Percentiles rank a stretch among this genome's conserved stretches.
These are phyloP conservation scores for Dinocampus coccinellae DNA, from an alignment of 2,888 invertebrate genomes.

Conservation along the genomic window DNA sequence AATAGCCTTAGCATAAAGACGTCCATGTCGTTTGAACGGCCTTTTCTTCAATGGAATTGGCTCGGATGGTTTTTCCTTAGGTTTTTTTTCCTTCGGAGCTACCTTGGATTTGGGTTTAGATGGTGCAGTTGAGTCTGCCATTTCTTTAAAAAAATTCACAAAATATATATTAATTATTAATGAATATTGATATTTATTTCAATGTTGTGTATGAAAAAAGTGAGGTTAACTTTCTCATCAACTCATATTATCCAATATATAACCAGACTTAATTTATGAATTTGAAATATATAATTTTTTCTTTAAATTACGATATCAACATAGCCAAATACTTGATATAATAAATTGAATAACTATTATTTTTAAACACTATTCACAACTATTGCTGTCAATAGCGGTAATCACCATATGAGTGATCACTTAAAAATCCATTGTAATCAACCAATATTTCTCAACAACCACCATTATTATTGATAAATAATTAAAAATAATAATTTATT, in stretches of 20 bases:
- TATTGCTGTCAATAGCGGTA: background rate
- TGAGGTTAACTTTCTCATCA: background rate
- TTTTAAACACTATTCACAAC: background rate
- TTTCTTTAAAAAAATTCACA: conserved; percentile 61
- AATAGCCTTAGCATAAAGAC: conserved; percentile 96
- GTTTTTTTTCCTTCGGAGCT: conserved; percentile 72
- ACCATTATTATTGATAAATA: background rate
- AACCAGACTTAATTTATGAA: background rate
- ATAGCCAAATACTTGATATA: background rate
- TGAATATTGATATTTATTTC: background rate
- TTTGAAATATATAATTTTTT: background rate
- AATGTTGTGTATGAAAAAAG: background rate
- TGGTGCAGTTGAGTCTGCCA: conserved; percentile 75
- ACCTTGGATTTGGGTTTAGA: conserved; percentile 74
- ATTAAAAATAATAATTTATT: background rate
- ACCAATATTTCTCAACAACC: background rate
- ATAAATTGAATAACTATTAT: background rate
- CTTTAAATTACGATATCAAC: background rate
- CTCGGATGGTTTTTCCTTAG: conserved; percentile 73
- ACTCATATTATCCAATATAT: background rate
- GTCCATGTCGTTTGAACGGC: conserved; percentile 78
- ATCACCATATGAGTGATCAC: conserved; percentile 11
- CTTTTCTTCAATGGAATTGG: conserved; percentile 68
- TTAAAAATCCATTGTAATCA: conserved; percentile 3
- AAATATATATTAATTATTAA: background rate